phyloP scores from a whole-genome alignment of 2,797 vertebrate genomes.

The Urophycis tenuis region DNA sequence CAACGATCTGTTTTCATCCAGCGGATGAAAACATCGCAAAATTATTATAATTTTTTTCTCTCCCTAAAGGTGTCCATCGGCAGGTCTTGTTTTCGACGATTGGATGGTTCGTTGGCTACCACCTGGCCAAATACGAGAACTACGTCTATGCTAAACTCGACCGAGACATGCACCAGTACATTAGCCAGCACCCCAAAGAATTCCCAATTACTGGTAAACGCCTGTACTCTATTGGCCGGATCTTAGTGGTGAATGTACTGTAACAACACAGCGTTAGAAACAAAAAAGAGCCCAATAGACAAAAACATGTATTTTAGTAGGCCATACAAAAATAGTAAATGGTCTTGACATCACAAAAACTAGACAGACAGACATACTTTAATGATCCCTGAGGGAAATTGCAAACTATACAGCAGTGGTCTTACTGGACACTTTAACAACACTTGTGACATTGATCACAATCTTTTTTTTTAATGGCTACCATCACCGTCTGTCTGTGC shows the following conservation, averaged over 20 bases:
- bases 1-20: background rate
- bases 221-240: background rate
- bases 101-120: slow-evolving; percentile 83
- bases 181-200: slow-evolving; percentile 71
- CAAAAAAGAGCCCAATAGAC: too few relatives aligned
- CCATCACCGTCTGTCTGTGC: too few relatives aligned
- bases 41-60: background rate
- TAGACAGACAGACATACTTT: too few relatives aligned
- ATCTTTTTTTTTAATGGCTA: too few relatives aligned
- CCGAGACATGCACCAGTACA: slow-evolving; percentile 76
- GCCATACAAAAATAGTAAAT: too few relatives aligned
- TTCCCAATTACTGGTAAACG: slow-evolving; percentile 71
- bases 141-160: slow-evolving; percentile 74
- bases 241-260: background rate
- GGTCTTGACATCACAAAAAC: background rate
- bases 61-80: slow-evolving; percentile 78
- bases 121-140: slow-evolving; percentile 68
- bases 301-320: too few relatives aligned
- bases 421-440: background rate
- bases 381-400: too few relatives aligned
- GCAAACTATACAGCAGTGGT: background rate
- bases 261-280: background rate
- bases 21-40: background rate
- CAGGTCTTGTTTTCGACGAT: slow-evolving; percentile 72
- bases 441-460: too few relatives aligned